phyloP scores from a whole-genome alignment of 1,140 invertebrate species.

The Augochlora pura region DNA sequence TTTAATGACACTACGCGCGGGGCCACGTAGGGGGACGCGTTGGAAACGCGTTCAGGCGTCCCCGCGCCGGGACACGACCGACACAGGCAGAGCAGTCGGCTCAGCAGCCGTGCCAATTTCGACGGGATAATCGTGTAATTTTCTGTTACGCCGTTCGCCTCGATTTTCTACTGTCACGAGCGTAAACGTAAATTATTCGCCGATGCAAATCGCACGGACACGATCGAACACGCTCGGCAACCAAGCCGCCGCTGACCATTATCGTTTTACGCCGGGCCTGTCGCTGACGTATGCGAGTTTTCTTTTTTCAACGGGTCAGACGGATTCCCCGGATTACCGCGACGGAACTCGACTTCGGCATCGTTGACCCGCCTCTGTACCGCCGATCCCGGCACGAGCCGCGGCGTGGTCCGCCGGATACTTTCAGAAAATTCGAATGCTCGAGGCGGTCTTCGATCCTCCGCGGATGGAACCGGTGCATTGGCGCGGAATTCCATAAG shows the following conservation, averaged over 20 bases:
- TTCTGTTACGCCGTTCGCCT: slow-evolving; percentile 28
- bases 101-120: slow-evolving; percentile 46
- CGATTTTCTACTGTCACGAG: slow-evolving; percentile 37
- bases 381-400: no score
- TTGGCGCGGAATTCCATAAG: slow-evolving; percentile 47
- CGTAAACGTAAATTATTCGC: slow-evolving; percentile 21
- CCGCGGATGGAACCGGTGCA: slow-evolving; percentile 32
- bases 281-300: neutral
- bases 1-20: slow-evolving; percentile 71
- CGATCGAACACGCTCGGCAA: slow-evolving; percentile 1
- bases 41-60: slow-evolving; percentile 62
- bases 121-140: slow-evolving; percentile 51
- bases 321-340: neutral
- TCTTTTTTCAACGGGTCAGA: neutral
- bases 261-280: neutral
- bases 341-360: no score
- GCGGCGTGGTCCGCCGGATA: neutral
- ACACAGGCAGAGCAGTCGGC: neutral
- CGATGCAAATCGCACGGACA: slow-evolving; percentile 11
- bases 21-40: neutral
- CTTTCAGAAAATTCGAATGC: neutral
- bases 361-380: neutral
- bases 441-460: slow-evolving; percentile 18
- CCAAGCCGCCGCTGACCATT: neutral
- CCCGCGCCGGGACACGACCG: neutral